Evolutionary conservation across 2,888 invertebrate genomes (phyloP), one percentile per base, ranked within the genome.

Genomic region (Sesamia inferens): DNA sequence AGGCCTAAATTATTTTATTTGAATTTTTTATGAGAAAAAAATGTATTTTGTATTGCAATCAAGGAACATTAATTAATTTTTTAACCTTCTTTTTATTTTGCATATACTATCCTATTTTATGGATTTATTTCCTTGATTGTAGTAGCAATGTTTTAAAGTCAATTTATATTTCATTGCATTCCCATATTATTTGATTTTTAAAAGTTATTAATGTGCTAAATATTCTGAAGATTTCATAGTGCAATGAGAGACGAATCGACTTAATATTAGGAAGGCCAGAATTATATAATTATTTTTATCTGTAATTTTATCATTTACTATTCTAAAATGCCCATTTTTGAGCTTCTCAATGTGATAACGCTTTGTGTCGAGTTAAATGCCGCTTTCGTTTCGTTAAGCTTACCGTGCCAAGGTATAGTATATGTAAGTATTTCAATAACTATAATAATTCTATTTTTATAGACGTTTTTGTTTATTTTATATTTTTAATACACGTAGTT

Each of bases 251-350:
- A 58, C 44, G 13, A 59, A 68, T 74, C 24, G 62, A 57, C 51
- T 48, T 1, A 39, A 31, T 61, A 59, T 51, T 22, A 48, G 22
- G 13, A 16, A 57, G 67, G 62, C 58, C 24, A n/a, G 42, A 7
- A 44, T 62, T 54, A 47, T 57, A 62, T 42, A 63, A 51, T 54
- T 55, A 51, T 61, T 69, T 31, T 80, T 66, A 71, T 70, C 31
- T 66, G 6, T 68, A 74, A 68, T 64, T 55, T 84, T 62, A 74
- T 44, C 57, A 78, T 81, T 65, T 69, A 73, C 54, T 76, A 22
- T 77, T 68, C 66, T 75, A 85, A 83, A 94, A 94, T 96, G 95
- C 95, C 95, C 95, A 95, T 95, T 95, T 93, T 94, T 92, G 85
- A 92, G 94, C 93, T 94, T 94, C 76, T 92, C 87, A 78, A 87